Base-by-base conservation (phyloP, 2,113 vertebrate species). In the Callospermophilus lateralis region DNA sequence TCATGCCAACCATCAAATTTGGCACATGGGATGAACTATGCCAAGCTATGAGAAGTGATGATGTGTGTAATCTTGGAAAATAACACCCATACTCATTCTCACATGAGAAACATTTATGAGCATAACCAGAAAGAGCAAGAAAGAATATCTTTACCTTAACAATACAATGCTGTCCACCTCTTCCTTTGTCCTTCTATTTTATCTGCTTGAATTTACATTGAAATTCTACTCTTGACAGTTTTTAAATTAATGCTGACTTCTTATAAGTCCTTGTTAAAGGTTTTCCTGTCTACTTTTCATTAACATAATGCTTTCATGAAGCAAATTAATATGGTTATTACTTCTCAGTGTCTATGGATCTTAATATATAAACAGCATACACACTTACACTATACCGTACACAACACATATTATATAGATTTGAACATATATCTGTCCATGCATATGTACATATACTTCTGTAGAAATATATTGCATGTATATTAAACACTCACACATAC, bases 291-390 rank as follows among this genome's bases (percentile, higher is more conserved):
- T 61, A 28, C 65, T 68, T 67, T 68, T 92, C n/a, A 83, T 30
- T 84, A 45, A 42, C 20, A 37, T 76, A 48, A 15, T 42, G 42
- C 16, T 80, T 87, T 93, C 65, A 45, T 34, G 65, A 87, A 53
- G 20, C 78, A 80, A 70, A 96, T 34, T 83, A 86, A 63, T 80
- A 74, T 26, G 65, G 15, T 74, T 86, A 58, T 84, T 81, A 93
- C 78, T 86, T 92, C 6, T 61, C 39, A 17, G 34, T 87, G 34
- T 70, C 72, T 90, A 73, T 77, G 34, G 72, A 81, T 68, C 37
- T 93, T 81, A 78, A 55, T 58, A 78, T 92, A 37, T 53, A 78
- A 89, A 28, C 74, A 67, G 51, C 30, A 58, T 12, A 42, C 2
- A 45, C 22, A 70, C 12, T 42, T 68, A 4, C 37, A 65, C 19